These are phyloP conservation scores for Harlomillsia oculata DNA, from an alignment of 1,140 invertebrate genomes.

Conservation along the genomic window DNA sequence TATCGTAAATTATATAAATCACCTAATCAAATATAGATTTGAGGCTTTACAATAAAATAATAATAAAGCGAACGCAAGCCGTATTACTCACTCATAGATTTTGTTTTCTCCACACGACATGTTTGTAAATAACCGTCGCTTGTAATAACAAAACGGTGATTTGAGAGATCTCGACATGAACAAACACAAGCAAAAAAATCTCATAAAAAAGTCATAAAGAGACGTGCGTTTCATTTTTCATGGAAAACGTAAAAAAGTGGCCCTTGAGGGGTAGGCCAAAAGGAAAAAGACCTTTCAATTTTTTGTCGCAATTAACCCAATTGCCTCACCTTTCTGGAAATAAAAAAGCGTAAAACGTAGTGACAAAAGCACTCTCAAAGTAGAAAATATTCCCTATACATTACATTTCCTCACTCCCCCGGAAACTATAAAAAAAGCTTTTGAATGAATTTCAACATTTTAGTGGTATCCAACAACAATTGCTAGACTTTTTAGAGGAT, in stretches of 20 bases:
- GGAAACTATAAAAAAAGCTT: neutral
- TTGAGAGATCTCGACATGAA: no score
- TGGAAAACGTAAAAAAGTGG: constrained; percentile 7
- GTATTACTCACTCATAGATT: no score
- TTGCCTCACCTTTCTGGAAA: constrained; percentile 7
- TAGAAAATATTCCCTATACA: neutral
- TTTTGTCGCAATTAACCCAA: constrained; percentile 23
- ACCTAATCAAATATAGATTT: no score
- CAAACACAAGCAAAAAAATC: no score
- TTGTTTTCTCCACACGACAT: no score
- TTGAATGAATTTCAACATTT: neutral
- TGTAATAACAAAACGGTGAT: no score
- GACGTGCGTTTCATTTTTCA: neutral
- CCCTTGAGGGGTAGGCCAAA: neutral
- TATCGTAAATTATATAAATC: no score
- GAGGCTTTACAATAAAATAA: no score
- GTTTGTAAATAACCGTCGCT: no score
- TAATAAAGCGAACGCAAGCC: no score
- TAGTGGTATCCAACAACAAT: no score
- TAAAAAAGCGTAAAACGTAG: neutral
- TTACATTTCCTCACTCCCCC: neutral
- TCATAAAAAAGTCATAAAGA: neutral
- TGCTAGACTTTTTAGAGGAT: no score
- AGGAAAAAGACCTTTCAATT: neutral
- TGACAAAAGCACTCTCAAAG: neutral